These are phyloP conservation scores for Salvelinus alpinus DNA, from an alignment of 2,113 vertebrate genomes.

Conservation along the genomic window DNA sequence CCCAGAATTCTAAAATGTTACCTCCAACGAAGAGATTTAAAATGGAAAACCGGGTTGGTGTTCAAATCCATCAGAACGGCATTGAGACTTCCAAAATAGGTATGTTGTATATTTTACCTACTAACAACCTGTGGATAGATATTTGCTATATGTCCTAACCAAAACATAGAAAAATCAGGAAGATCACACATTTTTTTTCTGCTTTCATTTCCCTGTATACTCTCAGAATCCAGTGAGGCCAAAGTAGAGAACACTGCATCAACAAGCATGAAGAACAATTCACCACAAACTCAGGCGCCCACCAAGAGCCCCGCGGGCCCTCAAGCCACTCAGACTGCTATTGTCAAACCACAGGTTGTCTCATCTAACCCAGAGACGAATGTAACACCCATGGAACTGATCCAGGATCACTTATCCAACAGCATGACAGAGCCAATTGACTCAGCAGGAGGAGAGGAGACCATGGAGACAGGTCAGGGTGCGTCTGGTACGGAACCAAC, in stretches of 20 bases:
- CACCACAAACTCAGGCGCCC: not conserved
- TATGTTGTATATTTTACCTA: slow-evolving; percentile 11
- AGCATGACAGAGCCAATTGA: slow-evolving; percentile 1
- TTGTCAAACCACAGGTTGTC: not conserved
- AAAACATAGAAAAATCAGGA: not conserved
- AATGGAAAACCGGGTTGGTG: slow-evolving; percentile 63
- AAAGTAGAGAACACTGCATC: slow-evolving; percentile 12
- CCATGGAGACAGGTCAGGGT: slow-evolving; percentile 19
- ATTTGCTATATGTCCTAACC: not conserved
- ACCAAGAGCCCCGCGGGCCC: not conserved
- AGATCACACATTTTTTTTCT: not conserved
- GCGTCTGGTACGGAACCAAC: slow-evolving; percentile 10
- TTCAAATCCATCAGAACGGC: slow-evolving; percentile 64
- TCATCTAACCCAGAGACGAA: slow-evolving; percentile 1
- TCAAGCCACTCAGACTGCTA: not conserved
- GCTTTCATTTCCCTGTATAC: slow-evolving; percentile 29
- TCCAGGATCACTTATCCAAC: slow-evolving; percentile 8
- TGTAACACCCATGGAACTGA: slow-evolving; percentile 37
- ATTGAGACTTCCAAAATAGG: slow-evolving; percentile 45
- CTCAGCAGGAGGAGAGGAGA: not conserved
- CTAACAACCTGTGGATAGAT: not conserved
- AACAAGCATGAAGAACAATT: not conserved
- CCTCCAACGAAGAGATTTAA: slow-evolving; percentile 81
- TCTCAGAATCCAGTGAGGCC: slow-evolving; percentile 24
- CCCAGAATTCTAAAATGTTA: slow-evolving; percentile 76